These are phyloP conservation scores for Brachionus rubens DNA, from an alignment of 1,140 invertebrate species.

Conservation along the genomic window DNA sequence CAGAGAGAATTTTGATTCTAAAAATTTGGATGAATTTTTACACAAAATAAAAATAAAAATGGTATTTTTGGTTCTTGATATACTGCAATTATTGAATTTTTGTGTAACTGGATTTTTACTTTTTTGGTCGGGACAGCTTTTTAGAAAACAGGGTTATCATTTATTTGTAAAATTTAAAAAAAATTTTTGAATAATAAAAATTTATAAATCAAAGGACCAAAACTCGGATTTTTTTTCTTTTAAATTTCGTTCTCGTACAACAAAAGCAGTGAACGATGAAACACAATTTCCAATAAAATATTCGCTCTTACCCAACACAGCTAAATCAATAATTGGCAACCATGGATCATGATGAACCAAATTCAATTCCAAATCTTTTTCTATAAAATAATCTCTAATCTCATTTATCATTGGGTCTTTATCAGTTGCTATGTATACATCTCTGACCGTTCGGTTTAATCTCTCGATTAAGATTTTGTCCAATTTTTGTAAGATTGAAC, in stretches of 20 bases:
- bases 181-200: neutral
- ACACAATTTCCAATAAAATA: constrained; percentile 96
- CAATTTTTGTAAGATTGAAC: constrained; percentile 69
- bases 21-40: too few relatives aligned
- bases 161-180: too few relatives aligned
- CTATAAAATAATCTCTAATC: constrained; percentile 59
- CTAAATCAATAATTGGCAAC: constrained; percentile 81
- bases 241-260: constrained; percentile 78
- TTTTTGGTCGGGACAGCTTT: too few relatives aligned
- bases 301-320: constrained; percentile 80
- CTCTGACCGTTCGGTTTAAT: constrained; percentile 71
- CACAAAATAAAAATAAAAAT: too few relatives aligned
- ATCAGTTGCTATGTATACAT: constrained; percentile 85
- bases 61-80: too few relatives aligned
- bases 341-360: constrained; percentile 60
- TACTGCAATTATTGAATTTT: too few relatives aligned
- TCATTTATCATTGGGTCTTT: constrained; percentile 72
- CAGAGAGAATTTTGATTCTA: too few relatives aligned
- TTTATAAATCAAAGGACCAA: constrained; percentile 65
- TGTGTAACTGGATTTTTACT: too few relatives aligned
- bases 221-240: constrained; percentile 77
- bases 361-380: constrained; percentile 44
- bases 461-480: constrained; percentile 65
- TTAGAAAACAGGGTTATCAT: too few relatives aligned
- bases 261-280: constrained; percentile 89